Conservation (phyloP, 2,113 vertebrate genomes). For the Caranx melampygus region DNA sequence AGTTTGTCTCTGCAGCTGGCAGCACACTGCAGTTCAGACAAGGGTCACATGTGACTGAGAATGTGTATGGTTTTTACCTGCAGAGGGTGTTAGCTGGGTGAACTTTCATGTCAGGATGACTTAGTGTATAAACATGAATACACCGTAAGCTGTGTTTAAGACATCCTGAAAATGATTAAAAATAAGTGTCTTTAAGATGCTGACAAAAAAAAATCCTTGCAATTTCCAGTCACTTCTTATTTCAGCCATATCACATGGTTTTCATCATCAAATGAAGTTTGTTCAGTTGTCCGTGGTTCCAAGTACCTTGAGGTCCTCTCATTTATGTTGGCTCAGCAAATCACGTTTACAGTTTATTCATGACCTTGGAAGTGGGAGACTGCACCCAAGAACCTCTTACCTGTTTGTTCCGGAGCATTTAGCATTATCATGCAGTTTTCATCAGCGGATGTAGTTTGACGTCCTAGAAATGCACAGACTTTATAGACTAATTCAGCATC, state of each 20-base stretch:
- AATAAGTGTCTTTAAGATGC: neutral
- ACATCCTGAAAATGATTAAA: neutral
- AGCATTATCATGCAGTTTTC: neutral
- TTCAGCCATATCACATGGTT: neutral
- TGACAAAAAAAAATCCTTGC: neutral
- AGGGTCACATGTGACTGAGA: conserved; percentile 22
- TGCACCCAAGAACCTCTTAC: neutral
- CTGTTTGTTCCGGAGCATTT: neutral
- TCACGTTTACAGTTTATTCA: neutral
- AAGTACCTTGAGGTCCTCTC: neutral
- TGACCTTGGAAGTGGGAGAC: neutral
- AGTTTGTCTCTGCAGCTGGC: conserved; percentile 28
- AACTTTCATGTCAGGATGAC: neutral
- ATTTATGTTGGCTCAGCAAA: neutral
- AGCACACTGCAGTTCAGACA: neutral
- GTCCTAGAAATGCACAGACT: neutral
- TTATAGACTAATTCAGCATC: neutral
- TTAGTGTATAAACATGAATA: neutral
- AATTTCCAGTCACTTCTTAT: neutral
- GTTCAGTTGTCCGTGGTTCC: neutral
- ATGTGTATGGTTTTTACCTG: conserved; percentile 25
- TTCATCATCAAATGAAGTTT: neutral
- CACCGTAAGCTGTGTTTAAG: neutral
- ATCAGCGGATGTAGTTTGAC: neutral
- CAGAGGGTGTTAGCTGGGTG: neutral